Evolutionary conservation across 2,888 invertebrate species (phyloP).

Genomic region (Eubasilissa splendida): DNA sequence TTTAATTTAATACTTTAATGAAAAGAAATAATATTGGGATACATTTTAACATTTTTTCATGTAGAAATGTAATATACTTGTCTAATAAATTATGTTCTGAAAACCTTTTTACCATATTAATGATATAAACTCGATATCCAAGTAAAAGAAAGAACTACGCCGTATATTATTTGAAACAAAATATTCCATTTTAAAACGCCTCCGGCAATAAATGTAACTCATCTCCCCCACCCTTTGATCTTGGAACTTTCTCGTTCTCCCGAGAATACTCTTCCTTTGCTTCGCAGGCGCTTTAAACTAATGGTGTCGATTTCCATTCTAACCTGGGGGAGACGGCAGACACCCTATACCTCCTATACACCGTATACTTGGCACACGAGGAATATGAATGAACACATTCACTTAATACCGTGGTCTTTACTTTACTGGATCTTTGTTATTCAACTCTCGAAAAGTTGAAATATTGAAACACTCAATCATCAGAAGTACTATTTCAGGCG

Average conservation of each 20-base stretch:
- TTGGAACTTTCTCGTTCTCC: slow-evolving; percentile 8
- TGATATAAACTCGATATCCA: too few species aligned
- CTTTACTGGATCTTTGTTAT: slow-evolving; percentile 8
- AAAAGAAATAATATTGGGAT: too few species aligned
- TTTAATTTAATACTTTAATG: too few species aligned
- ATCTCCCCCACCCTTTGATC: slow-evolving; percentile 1
- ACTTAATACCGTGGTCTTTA: slow-evolving; percentile 8
- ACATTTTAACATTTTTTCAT: too few species aligned
- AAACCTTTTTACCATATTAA: too few species aligned
- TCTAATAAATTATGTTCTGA: too few species aligned
- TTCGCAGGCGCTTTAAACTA: slow-evolving; percentile 9
- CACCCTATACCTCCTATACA: too few species aligned
- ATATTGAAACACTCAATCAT: background rate
- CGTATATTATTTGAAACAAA: slow-evolving; percentile 1
- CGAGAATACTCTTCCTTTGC: background rate
- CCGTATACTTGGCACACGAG: background rate
- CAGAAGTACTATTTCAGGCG: too few species aligned
- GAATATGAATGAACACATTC: slow-evolving; percentile 11
- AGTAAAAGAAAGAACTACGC: background rate
- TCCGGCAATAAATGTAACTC: slow-evolving; percentile 1
- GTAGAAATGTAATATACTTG: too few species aligned
- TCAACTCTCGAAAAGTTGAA: background rate
- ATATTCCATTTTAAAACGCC: slow-evolving; percentile 9
- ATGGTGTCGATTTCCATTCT: slow-evolving; percentile 21
- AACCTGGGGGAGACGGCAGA: background rate